Evolutionary conservation across 2,888 invertebrate species (phyloP).

Genomic region (Phania funesta): DNA sequence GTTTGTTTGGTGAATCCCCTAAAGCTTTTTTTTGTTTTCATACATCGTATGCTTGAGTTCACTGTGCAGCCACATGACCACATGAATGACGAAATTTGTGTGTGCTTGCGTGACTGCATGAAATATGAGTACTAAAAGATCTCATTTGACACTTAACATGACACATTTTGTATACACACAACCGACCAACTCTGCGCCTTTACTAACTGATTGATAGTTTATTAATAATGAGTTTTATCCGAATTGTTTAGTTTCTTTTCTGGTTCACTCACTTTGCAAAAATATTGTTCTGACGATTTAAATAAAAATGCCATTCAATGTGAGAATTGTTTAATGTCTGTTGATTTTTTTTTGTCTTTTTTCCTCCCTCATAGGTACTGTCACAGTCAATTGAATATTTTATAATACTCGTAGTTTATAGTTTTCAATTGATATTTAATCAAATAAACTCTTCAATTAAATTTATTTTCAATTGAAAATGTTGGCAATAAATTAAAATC

Average conservation of each 20-base stretch:
- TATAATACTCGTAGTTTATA: background rate
- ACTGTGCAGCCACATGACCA: background rate
- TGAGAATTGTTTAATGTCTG: constrained; percentile 1
- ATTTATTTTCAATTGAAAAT: background rate
- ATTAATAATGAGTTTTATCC: background rate
- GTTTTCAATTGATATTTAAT: constrained; percentile 39
- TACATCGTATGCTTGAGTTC: background rate
- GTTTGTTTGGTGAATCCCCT: too few relatives aligned
- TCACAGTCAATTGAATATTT: constrained; percentile 37
- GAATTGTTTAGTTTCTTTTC: background rate
- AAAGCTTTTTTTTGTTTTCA: too few relatives aligned
- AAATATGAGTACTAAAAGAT: constrained; percentile 30
- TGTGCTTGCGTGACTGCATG: background rate
- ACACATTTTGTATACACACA: background rate
- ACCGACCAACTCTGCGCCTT: background rate
- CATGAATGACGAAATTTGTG: background rate
- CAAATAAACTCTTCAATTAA: background rate
- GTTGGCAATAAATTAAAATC: background rate
- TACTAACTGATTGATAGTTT: constrained; percentile 2
- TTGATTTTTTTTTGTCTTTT: background rate
- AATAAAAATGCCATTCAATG: constrained; percentile 17
- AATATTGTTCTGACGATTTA: background rate
- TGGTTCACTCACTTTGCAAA: background rate
- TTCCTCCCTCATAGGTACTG: background rate
- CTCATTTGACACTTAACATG: constrained; percentile 28